phyloP scores from a whole-genome alignment of 2,797 vertebrate species.

The Zenarchopterus dispar region DNA sequence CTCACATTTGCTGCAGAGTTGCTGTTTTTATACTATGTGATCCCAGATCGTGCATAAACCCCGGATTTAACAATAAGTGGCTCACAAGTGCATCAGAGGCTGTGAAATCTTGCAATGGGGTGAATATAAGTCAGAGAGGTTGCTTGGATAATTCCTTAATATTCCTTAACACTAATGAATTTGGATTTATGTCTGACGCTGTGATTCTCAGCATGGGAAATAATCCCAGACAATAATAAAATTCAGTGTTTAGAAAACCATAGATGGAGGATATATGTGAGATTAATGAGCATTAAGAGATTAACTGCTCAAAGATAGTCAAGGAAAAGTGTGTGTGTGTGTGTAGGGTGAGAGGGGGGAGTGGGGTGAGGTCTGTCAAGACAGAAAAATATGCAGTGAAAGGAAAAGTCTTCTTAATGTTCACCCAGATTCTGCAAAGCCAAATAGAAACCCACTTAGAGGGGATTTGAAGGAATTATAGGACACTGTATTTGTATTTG shows the following conservation, averaged over 20 bases:
- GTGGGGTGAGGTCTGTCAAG: not conserved
- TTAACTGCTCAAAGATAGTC: not conserved
- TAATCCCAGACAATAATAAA: not conserved
- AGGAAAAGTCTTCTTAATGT: not conserved
- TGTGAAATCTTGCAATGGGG: not conserved
- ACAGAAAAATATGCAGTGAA: not conserved
- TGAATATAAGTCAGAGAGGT: not conserved
- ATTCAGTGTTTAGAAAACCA: not conserved
- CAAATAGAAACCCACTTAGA: conserved; percentile 40
- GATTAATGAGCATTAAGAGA: not conserved
- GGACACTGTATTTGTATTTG: conserved; percentile 12
- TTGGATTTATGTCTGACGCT: no score
- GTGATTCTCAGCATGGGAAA: not conserved
- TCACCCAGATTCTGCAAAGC: conserved; percentile 17
- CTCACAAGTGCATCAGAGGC: not conserved
- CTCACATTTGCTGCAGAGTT: not conserved
- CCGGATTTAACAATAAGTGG: not conserved
- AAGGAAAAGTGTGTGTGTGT: not conserved
- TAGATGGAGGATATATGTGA: not conserved
- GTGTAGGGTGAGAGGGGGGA: no score
- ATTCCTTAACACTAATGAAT: no score
- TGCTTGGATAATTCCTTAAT: no score
- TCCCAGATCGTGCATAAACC: not conserved
- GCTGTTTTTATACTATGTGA: conserved; percentile 3
- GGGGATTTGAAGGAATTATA: conserved; percentile 55